Conservation (phyloP, 2,888 invertebrate genomes). For the Laspeyria flexula region DNA sequence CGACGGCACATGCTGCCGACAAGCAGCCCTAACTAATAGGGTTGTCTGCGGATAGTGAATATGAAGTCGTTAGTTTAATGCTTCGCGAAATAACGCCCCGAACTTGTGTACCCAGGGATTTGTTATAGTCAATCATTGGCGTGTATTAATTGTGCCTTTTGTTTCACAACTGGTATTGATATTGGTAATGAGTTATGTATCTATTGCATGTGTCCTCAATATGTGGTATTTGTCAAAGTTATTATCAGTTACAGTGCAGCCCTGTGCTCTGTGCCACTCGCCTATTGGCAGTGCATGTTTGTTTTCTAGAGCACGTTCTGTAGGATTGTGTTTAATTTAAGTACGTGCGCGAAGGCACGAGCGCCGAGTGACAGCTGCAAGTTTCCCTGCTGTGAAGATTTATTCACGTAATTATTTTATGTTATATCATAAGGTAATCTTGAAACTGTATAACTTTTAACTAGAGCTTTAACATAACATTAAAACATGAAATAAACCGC, state of each 20-base stretch:
- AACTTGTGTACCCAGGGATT: conserved; percentile 12
- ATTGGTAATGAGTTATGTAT: background rate
- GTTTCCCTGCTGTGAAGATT: conserved; percentile 35
- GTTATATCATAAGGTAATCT: conserved; percentile 7
- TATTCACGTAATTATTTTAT: conserved; percentile 35
- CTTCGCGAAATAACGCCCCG: conserved; percentile 50
- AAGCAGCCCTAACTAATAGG: conserved; percentile 61
- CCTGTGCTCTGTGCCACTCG: conserved; percentile 17
- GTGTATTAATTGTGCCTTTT: background rate
- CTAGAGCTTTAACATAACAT: conserved; percentile 3
- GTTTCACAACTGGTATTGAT: too few relatives aligned
- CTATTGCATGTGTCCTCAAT: background rate
- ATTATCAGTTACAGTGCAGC: conserved; percentile 13
- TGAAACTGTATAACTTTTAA: conserved; percentile 1
- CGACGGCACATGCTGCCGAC: conserved; percentile 63
- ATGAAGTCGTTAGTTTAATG: conserved; percentile 61
- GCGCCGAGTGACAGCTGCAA: conserved; percentile 49
- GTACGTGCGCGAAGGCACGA: conserved; percentile 46
- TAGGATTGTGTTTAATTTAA: conserved; percentile 68
- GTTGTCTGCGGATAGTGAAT: conserved; percentile 60
- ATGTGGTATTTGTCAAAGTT: background rate
- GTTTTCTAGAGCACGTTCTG: conserved; percentile 70
- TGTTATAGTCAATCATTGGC: background rate
- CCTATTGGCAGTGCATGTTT: conserved; percentile 58
- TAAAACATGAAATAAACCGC: conserved; percentile 6